Base-by-base conservation (phyloP, 2,797 vertebrate genomes). In the Todus mexicanus region DNA sequence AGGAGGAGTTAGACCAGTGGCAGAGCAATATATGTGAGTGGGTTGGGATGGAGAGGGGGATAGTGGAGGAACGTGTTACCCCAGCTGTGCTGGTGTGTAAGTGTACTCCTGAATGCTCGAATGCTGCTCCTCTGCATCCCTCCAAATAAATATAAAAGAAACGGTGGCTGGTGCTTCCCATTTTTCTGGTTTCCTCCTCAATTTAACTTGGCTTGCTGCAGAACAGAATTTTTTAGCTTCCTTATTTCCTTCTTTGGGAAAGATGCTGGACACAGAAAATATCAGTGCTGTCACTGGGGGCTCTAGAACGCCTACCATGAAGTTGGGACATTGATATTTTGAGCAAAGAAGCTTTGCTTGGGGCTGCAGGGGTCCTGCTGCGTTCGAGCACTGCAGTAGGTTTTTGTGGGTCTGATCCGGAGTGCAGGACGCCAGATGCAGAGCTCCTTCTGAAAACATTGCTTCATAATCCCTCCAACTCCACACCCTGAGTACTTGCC, bases 371-470 rank as follows among this genome's bases (percentile, higher is more conserved):
- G 20, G 6, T 22, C 37, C 68, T 59, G 59, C 51, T 29, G 10
- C 11, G 31, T 10, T 53, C 42, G 42, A 69, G 27, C 22, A 4
- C 2, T 2, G 31, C 65, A 5, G 43, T 5, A 25, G 38, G 5
- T 43, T 25, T 53, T 38, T 7, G 1, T 37, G 50, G 61, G 31
- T 38, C 48, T 60, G 14, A 50, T 31, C 25, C n/a, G 29, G 22
- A 40, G 38, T 0, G 2, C 23, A 29, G 40, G 53, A 11, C 1
- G 0, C 22, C 25, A 59, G 56, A 23, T 59, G 56, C 15, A 10
- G 10, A 59, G 56, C 33, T 73, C 23, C 42, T 0, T 51, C 43
- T 88, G 63, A 75, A 84, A 7, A 22, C 9, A 2, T 13, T 17
- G 35, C 42, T 93, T 68, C 4, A 1, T 17, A 31, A 18, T 61